These are phyloP conservation scores for Tinea pellionella DNA, from an alignment of 2,888 invertebrate species.

Conservation along the genomic window DNA sequence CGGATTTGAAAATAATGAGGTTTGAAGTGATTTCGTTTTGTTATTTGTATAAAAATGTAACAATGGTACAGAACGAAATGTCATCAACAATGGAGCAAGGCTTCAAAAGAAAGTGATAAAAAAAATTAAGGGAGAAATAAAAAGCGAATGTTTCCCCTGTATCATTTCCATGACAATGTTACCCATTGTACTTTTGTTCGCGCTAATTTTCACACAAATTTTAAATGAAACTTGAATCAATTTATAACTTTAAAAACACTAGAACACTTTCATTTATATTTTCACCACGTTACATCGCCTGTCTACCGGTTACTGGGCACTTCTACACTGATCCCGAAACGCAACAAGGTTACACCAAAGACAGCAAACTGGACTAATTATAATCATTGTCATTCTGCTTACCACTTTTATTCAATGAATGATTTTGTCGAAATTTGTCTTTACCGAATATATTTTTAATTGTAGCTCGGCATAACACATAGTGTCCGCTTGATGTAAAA, in stretches of 20 bases:
- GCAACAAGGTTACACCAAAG: no score
- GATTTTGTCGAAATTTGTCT: no score
- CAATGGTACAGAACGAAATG: background rate
- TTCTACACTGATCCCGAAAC: no score
- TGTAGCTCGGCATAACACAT: no score
- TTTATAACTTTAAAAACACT: background rate
- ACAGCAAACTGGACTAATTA: no score
- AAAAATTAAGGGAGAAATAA: background rate
- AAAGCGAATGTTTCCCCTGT: background rate
- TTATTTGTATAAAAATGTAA: background rate
- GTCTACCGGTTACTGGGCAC: no score
- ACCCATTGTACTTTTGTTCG: background rate
- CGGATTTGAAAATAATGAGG: background rate
- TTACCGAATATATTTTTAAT: no score
- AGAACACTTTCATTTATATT: background rate
- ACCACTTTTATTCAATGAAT: no score
- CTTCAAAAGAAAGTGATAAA: constrained; percentile 8
- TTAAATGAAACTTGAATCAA: background rate
- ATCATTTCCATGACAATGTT: constrained; percentile 8
- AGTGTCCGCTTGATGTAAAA: no score
- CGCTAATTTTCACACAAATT: background rate
- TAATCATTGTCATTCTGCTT: no score
- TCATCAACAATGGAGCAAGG: constrained; percentile 1
- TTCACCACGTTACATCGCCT: no score
- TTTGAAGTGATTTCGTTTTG: background rate